phyloP scores from a whole-genome alignment of 2,113 vertebrate genomes.

The Sylvilagus bachmani region DNA sequence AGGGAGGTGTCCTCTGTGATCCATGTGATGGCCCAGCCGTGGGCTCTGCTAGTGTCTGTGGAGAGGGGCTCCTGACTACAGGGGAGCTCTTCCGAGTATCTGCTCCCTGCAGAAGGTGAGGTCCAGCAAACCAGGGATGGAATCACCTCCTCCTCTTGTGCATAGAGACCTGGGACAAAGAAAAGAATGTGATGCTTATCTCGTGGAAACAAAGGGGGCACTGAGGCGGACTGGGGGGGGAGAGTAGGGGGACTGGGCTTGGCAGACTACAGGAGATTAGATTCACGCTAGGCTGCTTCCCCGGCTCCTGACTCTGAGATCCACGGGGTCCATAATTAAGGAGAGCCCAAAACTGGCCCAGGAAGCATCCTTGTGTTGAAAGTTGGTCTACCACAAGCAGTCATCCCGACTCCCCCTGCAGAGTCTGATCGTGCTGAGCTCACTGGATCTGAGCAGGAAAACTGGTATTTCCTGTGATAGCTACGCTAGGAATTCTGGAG shows the following conservation, averaged over 20 bases:
- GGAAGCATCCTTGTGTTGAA: too few relatives aligned
- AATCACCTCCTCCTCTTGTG: not conserved
- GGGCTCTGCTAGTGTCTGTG: fast-evolving
- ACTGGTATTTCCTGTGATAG: fast-evolving
- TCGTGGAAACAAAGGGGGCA: not conserved
- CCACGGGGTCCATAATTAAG: fast-evolving
- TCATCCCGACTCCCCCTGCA: too few relatives aligned
- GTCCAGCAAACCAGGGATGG: not conserved
- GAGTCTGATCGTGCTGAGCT: too few relatives aligned
- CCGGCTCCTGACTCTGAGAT: not conserved
- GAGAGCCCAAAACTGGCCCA: not conserved
- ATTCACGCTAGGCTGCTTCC: fast-evolving
- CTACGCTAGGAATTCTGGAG: not conserved
- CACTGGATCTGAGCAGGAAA: not conserved
- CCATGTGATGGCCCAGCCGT: fast-evolving
- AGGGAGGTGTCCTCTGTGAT: fast-evolving
- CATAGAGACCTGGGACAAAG: not conserved
- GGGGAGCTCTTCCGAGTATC: not conserved
- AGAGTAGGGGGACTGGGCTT: too few relatives aligned
- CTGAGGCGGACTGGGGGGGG: not conserved
- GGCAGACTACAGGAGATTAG: fast-evolving
- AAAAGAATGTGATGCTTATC: fast-evolving
- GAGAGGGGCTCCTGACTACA: fast-evolving
- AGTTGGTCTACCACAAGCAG: not conserved
- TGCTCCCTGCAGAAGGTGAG: not conserved